These are phyloP conservation scores for Drosophila percnosoma DNA, from an alignment of 2,888 invertebrate genomes.

Conservation along the genomic window DNA sequence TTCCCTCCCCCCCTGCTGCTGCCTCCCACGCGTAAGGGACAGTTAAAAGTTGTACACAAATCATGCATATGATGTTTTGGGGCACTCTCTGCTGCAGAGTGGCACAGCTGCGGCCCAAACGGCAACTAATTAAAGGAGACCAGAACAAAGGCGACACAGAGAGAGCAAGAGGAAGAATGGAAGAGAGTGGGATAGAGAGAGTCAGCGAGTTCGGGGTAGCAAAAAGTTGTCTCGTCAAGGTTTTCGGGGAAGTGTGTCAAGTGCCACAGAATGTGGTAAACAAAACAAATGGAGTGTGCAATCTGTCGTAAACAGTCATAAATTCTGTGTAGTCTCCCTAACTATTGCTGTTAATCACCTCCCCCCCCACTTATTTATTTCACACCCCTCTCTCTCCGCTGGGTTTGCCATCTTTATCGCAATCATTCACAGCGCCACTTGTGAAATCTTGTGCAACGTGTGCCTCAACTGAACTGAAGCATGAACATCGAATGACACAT, in stretches of 20 bases:
- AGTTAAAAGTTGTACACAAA: constrained; percentile 74
- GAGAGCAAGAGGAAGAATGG: background rate
- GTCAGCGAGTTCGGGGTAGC: background rate
- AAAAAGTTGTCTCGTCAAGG: constrained; percentile 35
- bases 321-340: constrained; percentile 61
- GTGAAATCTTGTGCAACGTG: constrained; percentile 62
- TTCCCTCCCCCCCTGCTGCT: background rate
- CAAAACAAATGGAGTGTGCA: constrained; percentile 82
- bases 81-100: constrained; percentile 41
- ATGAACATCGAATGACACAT: constrained; percentile 78
- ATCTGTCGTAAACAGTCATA: constrained; percentile 82
- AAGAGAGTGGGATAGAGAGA: background rate
- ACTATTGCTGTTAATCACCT: constrained; percentile 62
- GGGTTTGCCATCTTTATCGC: constrained; percentile 67
- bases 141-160: constrained; percentile 15
- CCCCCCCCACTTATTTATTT: constrained; percentile 5
- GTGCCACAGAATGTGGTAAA: constrained; percentile 69
- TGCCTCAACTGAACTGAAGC: constrained; percentile 66
- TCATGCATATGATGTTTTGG: constrained; percentile 77
- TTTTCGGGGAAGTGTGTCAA: constrained; percentile 66
- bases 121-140: constrained; percentile 68
- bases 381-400: background rate
- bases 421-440: constrained; percentile 77
- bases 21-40: constrained; percentile 35
- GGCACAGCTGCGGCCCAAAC: constrained; percentile 44